These are phyloP conservation scores for Lutjanus erythropterus DNA, from an alignment of 2,113 vertebrate genomes.

Conservation along the genomic window DNA sequence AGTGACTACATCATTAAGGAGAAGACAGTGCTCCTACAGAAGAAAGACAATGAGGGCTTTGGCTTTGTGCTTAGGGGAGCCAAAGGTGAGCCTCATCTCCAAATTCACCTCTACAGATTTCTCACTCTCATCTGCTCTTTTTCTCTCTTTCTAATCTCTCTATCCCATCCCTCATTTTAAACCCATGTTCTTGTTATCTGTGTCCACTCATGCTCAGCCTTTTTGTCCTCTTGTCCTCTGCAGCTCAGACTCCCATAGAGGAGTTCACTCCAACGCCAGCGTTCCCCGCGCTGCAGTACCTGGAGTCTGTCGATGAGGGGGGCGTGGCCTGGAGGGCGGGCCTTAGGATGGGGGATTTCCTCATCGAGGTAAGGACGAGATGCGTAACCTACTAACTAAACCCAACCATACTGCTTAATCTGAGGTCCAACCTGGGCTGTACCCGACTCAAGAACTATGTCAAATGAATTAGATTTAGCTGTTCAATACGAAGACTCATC, in stretches of 20 bases:
- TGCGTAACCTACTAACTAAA: background rate
- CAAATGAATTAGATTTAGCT: no score
- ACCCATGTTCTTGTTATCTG: conserved; percentile 8
- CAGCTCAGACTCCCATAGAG: conserved; percentile 95
- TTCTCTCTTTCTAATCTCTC: background rate
- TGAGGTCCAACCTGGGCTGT: no score
- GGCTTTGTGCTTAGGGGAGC: conserved; percentile 98
- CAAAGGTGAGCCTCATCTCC: conserved; percentile 88
- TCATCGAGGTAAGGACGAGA: conserved; percentile 89
- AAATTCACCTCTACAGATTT: conserved; percentile 8
- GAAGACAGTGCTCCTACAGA: conserved; percentile 99
- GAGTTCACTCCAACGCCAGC: conserved; percentile 95
- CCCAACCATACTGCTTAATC: background rate
- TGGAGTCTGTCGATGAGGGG: conserved; percentile 95
- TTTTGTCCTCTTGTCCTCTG: conserved; percentile 3
- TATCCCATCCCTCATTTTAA: background rate
- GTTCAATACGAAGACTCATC: no score
- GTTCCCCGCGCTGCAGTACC: conserved; percentile 94
- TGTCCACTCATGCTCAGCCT: conserved; percentile 26
- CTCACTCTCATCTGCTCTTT: conserved; percentile 7
- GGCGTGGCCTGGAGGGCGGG: conserved; percentile 94
- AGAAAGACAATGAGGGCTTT: conserved; percentile 99
- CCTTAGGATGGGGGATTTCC: conserved; percentile 95
- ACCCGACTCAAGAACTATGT: no score
- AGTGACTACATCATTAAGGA: conserved; percentile 99